Conservation (phyloP, 2,113 vertebrate genomes). For the Ceyx cyanopectus region DNA sequence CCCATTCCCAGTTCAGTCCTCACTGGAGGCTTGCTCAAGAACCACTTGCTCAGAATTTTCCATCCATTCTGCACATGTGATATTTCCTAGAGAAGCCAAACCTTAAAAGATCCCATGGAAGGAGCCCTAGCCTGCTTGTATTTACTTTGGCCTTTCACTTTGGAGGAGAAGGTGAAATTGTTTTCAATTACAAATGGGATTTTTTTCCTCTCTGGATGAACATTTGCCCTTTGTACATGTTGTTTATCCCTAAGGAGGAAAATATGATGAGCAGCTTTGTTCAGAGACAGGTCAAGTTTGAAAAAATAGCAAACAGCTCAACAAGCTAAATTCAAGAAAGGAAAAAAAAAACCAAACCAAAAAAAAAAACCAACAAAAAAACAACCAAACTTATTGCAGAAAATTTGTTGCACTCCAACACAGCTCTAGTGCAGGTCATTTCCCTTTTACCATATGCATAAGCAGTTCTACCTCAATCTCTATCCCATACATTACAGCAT, state of each 20-base stretch:
- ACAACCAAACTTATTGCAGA: background rate
- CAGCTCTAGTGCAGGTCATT: background rate
- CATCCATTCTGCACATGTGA: background rate
- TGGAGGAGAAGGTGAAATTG: background rate
- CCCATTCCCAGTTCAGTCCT: background rate
- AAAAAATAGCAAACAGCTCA: background rate
- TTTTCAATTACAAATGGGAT: background rate
- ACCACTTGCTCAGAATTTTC: background rate
- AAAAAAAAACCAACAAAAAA: too few relatives aligned
- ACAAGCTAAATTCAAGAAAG: background rate
- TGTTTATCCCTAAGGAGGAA: conserved; percentile 15
- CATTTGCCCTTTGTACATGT: background rate
- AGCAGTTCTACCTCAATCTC: background rate
- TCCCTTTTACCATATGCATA: background rate
- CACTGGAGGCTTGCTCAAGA: background rate
- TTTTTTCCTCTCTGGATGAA: conserved; percentile 8
- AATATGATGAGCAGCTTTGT: background rate
- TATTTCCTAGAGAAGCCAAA: background rate
- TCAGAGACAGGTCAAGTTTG: background rate
- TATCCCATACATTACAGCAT: background rate
- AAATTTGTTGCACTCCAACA: background rate
- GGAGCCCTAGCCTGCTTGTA: background rate
- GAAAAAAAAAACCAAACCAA: background rate
- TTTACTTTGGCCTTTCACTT: conserved; percentile 16
- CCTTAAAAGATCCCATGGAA: background rate